A percentile compares a stretch with the other conserved stretches of the same genome.
phyloP scores from a whole-genome alignment of 2,797 vertebrate genomes.

The Uromys caudimaculatus region DNA sequence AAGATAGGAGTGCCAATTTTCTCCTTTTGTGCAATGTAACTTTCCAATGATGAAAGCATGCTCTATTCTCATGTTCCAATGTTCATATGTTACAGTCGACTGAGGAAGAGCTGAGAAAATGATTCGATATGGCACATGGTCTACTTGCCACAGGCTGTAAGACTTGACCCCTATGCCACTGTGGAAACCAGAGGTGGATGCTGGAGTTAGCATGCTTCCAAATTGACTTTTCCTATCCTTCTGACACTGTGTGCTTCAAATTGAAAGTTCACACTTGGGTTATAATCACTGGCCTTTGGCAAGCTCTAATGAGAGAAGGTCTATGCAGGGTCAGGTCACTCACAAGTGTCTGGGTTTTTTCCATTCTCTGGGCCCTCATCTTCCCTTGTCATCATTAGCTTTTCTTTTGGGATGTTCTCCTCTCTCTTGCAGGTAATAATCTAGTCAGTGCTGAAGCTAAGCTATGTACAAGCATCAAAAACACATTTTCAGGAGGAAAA shows the following conservation, averaged over 20 bases:
- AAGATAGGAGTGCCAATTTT: neutral
- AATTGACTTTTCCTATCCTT: conserved; percentile 57
- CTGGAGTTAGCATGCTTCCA: neutral
- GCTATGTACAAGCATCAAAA: conserved; percentile 49
- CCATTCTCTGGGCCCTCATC: neutral
- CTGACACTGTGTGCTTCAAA: conserved; percentile 24
- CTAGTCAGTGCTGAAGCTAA: conserved; percentile 53
- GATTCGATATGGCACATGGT: neutral
- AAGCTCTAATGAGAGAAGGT: neutral
- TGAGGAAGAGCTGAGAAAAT: neutral
- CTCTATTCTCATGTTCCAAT: neutral
- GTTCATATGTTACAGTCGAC: conserved; percentile 44
- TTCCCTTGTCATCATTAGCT: neutral
- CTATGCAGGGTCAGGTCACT: conserved; percentile 60
- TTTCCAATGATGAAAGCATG: neutral
- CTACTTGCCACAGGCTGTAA: neutral
- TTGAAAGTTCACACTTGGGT: conserved; percentile 44
- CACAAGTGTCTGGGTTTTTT: conserved; percentile 58
- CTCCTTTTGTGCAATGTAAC: conserved; percentile 24
- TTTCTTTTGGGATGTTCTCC: conserved; percentile 63
- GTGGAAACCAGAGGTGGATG: neutral
- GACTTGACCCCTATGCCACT: neutral
- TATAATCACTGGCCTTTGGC: conserved; percentile 63
- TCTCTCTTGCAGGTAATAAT: conserved; percentile 67
- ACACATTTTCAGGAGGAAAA: conserved; percentile 15